Evolutionary conservation across 2,888 invertebrate species (phyloP), one percentile per base, ranked within the genome.

Genomic region (Monopis laevigella): DNA sequence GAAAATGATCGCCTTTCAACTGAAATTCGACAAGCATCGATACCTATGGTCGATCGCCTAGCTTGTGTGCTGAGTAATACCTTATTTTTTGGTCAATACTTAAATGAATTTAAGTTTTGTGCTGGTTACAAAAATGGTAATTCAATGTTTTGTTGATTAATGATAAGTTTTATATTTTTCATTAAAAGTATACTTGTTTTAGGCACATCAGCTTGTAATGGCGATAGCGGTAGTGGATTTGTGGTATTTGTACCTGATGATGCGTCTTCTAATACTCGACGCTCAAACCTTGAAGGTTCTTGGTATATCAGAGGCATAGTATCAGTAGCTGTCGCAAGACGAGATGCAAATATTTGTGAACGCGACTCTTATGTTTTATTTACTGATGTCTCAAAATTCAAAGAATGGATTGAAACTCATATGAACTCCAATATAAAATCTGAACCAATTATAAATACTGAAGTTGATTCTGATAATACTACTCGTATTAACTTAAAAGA

Each of bases 341-440:
- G 24, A 7, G 24, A 21, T 7, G 8, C 8, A 21, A 21, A 21
- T 21, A 21, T 21, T 21, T 21, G 24, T 21, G 6, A 21, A 8
- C 24, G 6, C 8, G 8, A 21, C 8, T 5, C 5, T 7, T 21
- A 21, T 21, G 24, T 21, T 5, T 21, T 21, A 8, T 21, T 21
- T 21, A 21, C 24, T 21, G 24, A 21, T 21, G 24, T 21, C 8
- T 5, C 24, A 21, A 21, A 21, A 21, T 21, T 7, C 8, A 21
- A 21, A 21, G 6, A 21, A 5, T 21, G 24, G 24, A 21, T 21
- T 21, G 24, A 21, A 21, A 8, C 5, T 7, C 24, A 21, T 21
- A 46, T 58, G 17, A 24, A 45, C 8, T 21, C 8, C 8, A 21
- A 21, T 21, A n/a, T n/a, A n/a, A n/a, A n/a, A n/a, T n/a, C n/a